Base-by-base conservation (phyloP, 2,888 invertebrate genomes). In the Drosophila neonasuta region DNA sequence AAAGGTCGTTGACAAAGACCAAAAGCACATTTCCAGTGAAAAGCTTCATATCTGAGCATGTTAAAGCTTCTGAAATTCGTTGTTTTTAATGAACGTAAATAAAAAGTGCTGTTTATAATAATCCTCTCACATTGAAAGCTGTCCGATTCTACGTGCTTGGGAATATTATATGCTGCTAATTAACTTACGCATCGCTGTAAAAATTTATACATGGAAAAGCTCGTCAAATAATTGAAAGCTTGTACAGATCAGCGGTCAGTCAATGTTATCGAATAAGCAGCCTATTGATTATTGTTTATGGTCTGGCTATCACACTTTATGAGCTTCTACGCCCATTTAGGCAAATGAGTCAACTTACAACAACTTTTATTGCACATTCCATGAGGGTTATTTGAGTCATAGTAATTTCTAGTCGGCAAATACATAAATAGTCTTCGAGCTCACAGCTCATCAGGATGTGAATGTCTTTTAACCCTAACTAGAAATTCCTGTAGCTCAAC, bases 291-390 rank as follows among this genome's bases (percentile, higher is more conserved):
- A 41, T 42, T 34, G 58, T 56, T 74, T 52, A 52, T 42, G 39
- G 46, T 32, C 34, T 15, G 20, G 36, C 41, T 39, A n/a, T 11
- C 39, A 54, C 36, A 42, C 61, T 74, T 68, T 69, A 73, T 68
- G 64, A 4, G 58, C 24, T 42, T 73, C 67, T 64, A 73, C 63
- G 49, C 69, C 61, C 71, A 71, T 68, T 68, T 71, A 69, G 66
- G 50, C 50, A 75, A 74, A 74, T 74, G 74, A 74, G 62, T 74
- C 74, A 74, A 74, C 73, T 74, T 46, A 52, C 62, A 54, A 54
- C 60, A 49, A 59, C 34, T 68, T 75, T 80, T 76, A 83, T 73
- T 75, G 61, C 55, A 51, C 76, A 71, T 80, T 74, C 54, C 57
- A 24, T 51, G 45, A 55, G 59, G 42, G 64, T 56, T 50, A 51